phyloP scores from a whole-genome alignment of 2,113 vertebrate species.

The Tringa solitaria region DNA sequence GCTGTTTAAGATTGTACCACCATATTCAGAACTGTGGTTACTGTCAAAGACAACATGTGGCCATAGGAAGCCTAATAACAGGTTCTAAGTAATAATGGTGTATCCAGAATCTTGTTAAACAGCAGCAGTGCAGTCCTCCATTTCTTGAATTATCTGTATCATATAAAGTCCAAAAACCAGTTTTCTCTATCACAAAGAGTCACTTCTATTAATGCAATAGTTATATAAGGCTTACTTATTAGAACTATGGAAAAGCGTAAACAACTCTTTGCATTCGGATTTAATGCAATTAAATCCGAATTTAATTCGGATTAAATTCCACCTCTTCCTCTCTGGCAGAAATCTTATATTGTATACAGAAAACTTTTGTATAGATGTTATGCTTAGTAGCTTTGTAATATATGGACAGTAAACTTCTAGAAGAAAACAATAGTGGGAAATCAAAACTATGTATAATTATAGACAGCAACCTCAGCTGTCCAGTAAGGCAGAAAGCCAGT shows the following conservation, averaged over 20 bases:
- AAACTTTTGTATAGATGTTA: neutral
- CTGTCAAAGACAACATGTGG: neutral
- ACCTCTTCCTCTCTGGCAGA: neutral
- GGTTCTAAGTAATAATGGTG: neutral
- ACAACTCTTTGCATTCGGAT: neutral
- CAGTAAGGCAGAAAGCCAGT: neutral
- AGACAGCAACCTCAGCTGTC: neutral
- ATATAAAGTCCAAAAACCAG: neutral
- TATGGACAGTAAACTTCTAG: neutral
- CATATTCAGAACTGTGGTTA: neutral
- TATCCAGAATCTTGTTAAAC: neutral
- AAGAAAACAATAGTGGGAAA: neutral
- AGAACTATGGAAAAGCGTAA: neutral
- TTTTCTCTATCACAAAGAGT: neutral
- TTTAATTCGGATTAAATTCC: no score
- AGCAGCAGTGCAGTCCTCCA: neutral
- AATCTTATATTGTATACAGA: neutral
- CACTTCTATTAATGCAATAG: neutral
- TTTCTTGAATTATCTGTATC: neutral
- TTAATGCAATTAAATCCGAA: no score
- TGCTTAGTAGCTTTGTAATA: neutral
- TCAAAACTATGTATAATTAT: neutral
- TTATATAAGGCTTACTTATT: neutral
- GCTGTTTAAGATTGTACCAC: neutral
- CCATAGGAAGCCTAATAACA: neutral